Conservation (phyloP, 1,140 invertebrate species). For the Tenebrio molitor region DNA sequence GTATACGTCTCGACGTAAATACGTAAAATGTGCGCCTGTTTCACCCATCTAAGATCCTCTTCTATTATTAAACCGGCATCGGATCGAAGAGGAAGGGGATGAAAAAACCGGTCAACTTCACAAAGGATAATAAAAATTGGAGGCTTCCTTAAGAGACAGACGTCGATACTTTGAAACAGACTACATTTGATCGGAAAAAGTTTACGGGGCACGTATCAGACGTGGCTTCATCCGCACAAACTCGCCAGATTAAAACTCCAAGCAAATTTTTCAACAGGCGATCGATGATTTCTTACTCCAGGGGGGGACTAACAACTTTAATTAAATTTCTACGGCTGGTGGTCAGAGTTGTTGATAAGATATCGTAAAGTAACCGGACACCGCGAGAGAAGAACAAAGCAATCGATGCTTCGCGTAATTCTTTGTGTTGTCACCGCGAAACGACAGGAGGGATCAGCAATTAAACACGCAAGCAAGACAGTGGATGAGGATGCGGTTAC, state of each 20-base stretch:
- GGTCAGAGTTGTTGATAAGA: constrained; percentile 35
- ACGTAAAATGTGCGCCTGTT: constrained; percentile 30
- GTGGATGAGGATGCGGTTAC: too few relatives aligned
- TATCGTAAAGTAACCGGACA: constrained; percentile 7
- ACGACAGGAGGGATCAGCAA: too few relatives aligned
- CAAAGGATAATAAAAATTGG: constrained; percentile 39
- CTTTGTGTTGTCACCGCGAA: too few relatives aligned
- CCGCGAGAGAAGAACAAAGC: neutral
- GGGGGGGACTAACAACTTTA: neutral
- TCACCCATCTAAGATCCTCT: constrained; percentile 5
- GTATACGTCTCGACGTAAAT: constrained; percentile 13
- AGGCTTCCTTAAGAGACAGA: constrained; percentile 30
- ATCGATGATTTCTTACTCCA: neutral
- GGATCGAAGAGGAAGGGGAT: constrained; percentile 9
- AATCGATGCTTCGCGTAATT: neutral
- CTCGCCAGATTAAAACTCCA: constrained; percentile 20
- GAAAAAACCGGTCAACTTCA: constrained; percentile 33
- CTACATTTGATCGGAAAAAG: constrained; percentile 33
- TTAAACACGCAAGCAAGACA: too few relatives aligned
- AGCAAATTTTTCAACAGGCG: constrained; percentile 10
- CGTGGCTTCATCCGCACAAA: constrained; percentile 29
- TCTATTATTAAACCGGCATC: constrained; percentile 33
- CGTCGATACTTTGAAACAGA: constrained; percentile 40
- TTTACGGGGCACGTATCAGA: constrained; percentile 34
- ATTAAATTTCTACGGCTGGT: constrained; percentile 22